A percentile compares a stretch with the other conserved stretches of the same genome.
Evolutionary conservation across 2,113 vertebrate genomes (phyloP).

Genomic region (Etheostoma spectabile): DNA sequence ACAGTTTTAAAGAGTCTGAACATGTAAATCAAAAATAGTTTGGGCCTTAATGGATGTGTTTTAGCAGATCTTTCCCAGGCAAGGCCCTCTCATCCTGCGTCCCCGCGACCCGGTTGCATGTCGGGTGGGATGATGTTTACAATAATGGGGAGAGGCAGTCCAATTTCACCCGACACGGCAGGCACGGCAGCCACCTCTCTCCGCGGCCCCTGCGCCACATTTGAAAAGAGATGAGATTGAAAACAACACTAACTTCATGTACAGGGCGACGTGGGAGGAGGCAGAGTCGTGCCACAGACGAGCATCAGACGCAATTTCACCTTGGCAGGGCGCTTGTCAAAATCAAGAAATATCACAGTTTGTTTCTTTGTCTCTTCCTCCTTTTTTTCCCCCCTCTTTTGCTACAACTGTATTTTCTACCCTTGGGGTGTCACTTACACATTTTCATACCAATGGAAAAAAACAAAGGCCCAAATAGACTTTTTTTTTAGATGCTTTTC

Average conservation of each 20-base stretch:
- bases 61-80: conserved; percentile 82
- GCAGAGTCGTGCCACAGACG: conserved; percentile 65
- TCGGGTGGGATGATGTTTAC: conserved; percentile 86
- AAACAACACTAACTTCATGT: conserved; percentile 86
- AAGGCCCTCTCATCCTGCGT: conserved; percentile 68
- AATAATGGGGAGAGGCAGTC: conserved; percentile 88
- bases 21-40: conserved; percentile 88
- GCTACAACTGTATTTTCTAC: conserved; percentile 74
- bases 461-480: conserved; percentile 43
- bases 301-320: conserved; percentile 83
- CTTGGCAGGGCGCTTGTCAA: conserved; percentile 82
- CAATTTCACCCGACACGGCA: conserved; percentile 87
- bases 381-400: conserved; percentile 22
- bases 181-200: conserved; percentile 81
- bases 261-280: conserved; percentile 54
- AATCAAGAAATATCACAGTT: conserved; percentile 81
- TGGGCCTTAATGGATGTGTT: conserved; percentile 86
- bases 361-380: conserved; percentile 66
- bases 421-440: conserved; percentile 73
- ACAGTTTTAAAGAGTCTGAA: conserved; percentile 86
- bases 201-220: conserved; percentile 74
- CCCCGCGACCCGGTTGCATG: conserved; percentile 79
- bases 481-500: conserved; percentile 39
- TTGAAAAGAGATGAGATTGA: conserved; percentile 86
- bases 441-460: conserved; percentile 26